Percentiles rank a stretch among this genome's conserved stretches.
Conservation (phyloP, 2,888 invertebrate species). For the Chydorus sphaericus region DNA sequence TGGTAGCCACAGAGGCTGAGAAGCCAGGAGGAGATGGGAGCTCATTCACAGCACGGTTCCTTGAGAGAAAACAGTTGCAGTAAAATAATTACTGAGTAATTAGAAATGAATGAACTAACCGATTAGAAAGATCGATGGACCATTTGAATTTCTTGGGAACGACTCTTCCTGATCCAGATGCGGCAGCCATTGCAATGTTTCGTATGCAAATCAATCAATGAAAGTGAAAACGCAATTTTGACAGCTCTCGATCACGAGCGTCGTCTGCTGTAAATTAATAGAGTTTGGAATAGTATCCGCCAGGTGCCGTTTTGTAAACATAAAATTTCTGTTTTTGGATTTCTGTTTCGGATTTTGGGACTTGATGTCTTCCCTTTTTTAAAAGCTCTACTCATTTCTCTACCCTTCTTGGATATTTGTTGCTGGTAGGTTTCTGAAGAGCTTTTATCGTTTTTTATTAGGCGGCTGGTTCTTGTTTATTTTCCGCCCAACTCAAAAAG, state of each 20-base stretch:
- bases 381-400: neutral
- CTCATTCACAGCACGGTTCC: slow-evolving; percentile 28
- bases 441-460: too few relatives aligned
- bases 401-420: too few relatives aligned
- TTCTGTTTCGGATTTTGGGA: neutral
- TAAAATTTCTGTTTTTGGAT: neutral
- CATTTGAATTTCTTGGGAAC: slow-evolving; percentile 9
- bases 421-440: too few relatives aligned
- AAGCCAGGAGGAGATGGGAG: slow-evolving; percentile 72
- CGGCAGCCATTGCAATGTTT: slow-evolving; percentile 9
- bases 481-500: neutral
- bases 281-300: neutral
- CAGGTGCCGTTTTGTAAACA: neutral
- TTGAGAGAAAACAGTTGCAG: neutral
- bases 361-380: neutral
- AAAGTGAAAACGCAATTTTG: neutral
- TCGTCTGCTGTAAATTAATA: neutral
- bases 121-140: slow-evolving; percentile 7
- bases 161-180: neutral
- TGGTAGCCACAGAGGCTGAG: slow-evolving; percentile 52
- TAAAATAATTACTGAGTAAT: neutral
- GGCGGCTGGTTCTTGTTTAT: too few relatives aligned
- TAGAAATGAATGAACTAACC: neutral
- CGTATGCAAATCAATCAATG: neutral
- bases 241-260: neutral